phyloP scores from a whole-genome alignment of 2,113 vertebrate species.

The Apodemus sylvaticus region DNA sequence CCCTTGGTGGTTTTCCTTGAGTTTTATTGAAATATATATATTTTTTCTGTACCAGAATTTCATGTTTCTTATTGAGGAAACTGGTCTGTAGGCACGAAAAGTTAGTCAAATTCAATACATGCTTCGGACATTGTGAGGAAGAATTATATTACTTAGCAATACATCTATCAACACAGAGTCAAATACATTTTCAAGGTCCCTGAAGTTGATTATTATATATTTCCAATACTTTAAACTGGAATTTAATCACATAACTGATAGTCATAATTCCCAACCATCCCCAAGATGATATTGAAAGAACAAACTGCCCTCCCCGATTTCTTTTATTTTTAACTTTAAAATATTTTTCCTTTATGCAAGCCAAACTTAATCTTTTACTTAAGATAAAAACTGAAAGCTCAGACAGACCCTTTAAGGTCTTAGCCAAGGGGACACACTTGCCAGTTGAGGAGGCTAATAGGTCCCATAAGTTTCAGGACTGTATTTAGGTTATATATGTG shows the following conservation, averaged over 20 bases:
- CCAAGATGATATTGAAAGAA: not conserved
- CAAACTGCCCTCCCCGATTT: not conserved
- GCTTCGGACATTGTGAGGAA: not conserved
- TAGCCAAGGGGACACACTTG: not conserved
- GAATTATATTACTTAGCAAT: conserved; percentile 7
- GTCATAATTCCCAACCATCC: not conserved
- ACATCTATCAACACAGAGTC: conserved; percentile 11
- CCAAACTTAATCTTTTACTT: not conserved
- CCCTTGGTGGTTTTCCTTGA: conserved; percentile 71
- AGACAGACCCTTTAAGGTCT: not conserved
- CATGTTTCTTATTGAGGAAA: conserved; percentile 51
- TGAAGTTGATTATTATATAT: not conserved
- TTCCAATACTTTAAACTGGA: not conserved
- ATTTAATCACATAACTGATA: not conserved
- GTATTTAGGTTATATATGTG: not conserved
- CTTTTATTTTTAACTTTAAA: conserved; percentile 31
- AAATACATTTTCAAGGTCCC: not conserved
- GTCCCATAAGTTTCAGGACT: not conserved
- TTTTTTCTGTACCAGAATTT: conserved; percentile 52
- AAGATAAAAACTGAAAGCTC: not conserved
- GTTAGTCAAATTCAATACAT: conserved; percentile 49
- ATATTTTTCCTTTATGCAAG: not conserved
- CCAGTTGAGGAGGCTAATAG: not conserved
- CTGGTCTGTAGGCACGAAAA: not conserved
- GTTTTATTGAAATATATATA: conserved; percentile 74